These are phyloP conservation scores for Chrysaora quinquecirrha DNA, from an alignment of 30 jellyfish, hydroid and myxozoan genomes.

Conservation along the genomic window DNA sequence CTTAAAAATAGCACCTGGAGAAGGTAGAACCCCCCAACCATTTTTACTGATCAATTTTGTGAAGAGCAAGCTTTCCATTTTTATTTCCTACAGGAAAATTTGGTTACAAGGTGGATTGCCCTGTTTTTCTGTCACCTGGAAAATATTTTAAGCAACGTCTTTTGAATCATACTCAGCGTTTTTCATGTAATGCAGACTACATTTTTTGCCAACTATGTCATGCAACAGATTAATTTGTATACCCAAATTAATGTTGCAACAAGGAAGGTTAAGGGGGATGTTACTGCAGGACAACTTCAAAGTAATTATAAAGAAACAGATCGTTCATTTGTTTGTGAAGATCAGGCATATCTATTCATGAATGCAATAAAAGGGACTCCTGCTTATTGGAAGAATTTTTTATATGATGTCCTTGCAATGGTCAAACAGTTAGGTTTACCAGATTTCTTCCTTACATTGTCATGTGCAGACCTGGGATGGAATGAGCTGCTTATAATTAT, in stretches of 20 bases:
- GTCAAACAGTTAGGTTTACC: slow-evolving; percentile 67
- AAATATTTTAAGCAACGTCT: not conserved
- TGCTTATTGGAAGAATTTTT: slow-evolving; percentile 54
- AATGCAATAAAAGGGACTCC: slow-evolving; percentile 62
- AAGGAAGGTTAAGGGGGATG: not conserved
- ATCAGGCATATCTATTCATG: slow-evolving; percentile 33
- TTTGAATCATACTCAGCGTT: not conserved
- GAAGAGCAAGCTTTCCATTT: not conserved
- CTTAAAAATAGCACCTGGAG: not conserved
- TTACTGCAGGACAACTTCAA: not conserved
- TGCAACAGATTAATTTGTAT: not conserved
- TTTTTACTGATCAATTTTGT: not conserved
- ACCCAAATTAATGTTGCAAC: not conserved
- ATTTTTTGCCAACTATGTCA: not conserved
- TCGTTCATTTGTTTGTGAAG: not conserved
- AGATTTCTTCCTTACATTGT: slow-evolving; percentile 38
- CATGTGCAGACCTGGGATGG: slow-evolving; percentile 57
- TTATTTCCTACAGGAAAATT: not conserved
- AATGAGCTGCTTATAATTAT: slow-evolving; percentile 17
- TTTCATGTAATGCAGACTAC: not conserved
- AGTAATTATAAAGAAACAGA: too few species aligned
- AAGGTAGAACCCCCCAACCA: not conserved
- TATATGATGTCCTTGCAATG: slow-evolving; percentile 58
- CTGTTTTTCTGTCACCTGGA: not conserved
- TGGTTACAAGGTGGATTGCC: not conserved